Conservation (phyloP, 2,113 vertebrate genomes). For the Pterocles gutturalis region DNA sequence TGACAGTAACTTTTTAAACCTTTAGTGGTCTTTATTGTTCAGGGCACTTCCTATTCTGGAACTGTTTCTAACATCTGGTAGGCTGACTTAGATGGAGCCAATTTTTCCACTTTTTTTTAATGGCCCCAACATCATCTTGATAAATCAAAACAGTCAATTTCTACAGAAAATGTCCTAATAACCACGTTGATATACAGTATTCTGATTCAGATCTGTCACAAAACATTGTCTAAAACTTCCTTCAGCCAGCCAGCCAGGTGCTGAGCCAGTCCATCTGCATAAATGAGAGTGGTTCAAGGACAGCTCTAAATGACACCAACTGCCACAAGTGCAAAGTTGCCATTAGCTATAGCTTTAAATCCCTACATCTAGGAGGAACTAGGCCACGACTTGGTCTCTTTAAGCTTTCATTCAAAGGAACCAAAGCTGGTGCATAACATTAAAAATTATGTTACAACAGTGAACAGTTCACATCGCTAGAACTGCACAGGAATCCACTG, state of each 20-base stretch:
- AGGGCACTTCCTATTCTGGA: neutral
- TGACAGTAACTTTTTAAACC: neutral
- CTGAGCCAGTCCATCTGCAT: neutral
- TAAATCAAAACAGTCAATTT: neutral
- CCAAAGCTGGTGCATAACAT: neutral
- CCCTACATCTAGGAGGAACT: neutral
- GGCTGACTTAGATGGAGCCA: neutral
- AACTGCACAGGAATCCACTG: neutral
- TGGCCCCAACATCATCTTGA: neutral
- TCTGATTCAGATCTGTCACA: neutral
- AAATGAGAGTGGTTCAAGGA: neutral
- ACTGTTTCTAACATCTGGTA: neutral
- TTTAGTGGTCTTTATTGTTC: neutral
- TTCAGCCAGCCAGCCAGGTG: neutral
- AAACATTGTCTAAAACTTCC: neutral
- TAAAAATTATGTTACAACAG: neutral
- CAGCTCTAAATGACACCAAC: neutral
- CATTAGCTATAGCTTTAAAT: neutral
- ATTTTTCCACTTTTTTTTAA: neutral
- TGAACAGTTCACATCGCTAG: neutral
- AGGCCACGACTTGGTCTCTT: neutral
- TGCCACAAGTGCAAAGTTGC: neutral
- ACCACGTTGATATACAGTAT: neutral
- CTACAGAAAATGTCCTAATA: neutral
- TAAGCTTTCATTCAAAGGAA: neutral